Conservation (phyloP, 2,888 invertebrate species). For the Drosophila neotestacea region DNA sequence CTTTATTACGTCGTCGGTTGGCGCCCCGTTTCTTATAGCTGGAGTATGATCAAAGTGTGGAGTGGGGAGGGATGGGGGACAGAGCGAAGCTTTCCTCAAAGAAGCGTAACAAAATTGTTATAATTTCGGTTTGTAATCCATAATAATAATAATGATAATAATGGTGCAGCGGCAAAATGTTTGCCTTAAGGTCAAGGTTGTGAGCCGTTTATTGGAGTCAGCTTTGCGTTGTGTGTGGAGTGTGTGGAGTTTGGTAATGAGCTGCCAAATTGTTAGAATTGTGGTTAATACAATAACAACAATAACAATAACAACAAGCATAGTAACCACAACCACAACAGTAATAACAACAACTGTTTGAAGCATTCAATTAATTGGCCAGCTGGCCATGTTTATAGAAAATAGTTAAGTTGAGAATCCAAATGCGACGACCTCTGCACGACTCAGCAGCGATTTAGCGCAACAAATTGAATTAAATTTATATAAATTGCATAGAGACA, state of each 20-base stretch:
- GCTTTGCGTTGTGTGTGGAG: slow-evolving; percentile 49
- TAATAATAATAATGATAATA: slow-evolving; percentile 66
- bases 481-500: slow-evolving; percentile 71
- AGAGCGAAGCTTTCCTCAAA: slow-evolving; percentile 71
- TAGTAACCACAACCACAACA: slow-evolving; percentile 3
- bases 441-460: slow-evolving; percentile 69
- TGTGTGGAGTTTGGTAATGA: slow-evolving; percentile 62
- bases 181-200: slow-evolving; percentile 77
- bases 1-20: slow-evolving; percentile 72
- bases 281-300: slow-evolving; percentile 51
- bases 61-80: neutral
- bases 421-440: slow-evolving; percentile 66
- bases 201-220: slow-evolving; percentile 69
- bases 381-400: slow-evolving; percentile 59
- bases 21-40: slow-evolving; percentile 29
- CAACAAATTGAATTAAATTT: slow-evolving; percentile 80
- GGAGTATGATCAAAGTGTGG: neutral
- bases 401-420: slow-evolving; percentile 59
- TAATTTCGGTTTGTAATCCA: slow-evolving; percentile 71
- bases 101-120: slow-evolving; percentile 82
- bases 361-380: slow-evolving; percentile 64
- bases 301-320: slow-evolving; percentile 16
- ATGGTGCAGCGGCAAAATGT: slow-evolving; percentile 41
- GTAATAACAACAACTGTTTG: slow-evolving; percentile 24
- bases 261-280: slow-evolving; percentile 80